phyloP scores from a whole-genome alignment of 2,113 vertebrate species.

The Sceloporus tristichus region DNA sequence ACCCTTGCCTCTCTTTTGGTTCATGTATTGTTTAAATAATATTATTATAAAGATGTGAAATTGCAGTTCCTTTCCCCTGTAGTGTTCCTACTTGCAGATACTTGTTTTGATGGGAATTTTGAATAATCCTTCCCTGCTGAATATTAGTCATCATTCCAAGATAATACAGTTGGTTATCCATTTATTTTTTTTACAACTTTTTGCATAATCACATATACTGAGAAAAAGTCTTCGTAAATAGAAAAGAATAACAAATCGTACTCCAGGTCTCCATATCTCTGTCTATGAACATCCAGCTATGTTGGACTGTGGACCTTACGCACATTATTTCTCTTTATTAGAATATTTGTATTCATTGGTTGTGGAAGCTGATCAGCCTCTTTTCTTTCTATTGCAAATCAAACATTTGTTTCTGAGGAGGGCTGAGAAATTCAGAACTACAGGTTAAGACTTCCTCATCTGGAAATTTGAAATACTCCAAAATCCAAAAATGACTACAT shows the following conservation, averaged over 20 bases:
- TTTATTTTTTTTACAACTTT: background rate
- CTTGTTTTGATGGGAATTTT: background rate
- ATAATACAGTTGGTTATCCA: background rate
- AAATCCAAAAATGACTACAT: too few relatives aligned
- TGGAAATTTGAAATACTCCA: too few relatives aligned
- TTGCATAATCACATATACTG: background rate
- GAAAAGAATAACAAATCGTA: background rate
- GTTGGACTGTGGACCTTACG: slow-evolving; percentile 33
- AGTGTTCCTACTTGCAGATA: background rate
- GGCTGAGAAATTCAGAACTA: background rate
- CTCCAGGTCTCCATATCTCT: background rate
- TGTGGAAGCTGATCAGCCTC: background rate
- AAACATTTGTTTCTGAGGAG: background rate
- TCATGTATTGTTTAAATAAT: background rate
- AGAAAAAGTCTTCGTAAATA: background rate
- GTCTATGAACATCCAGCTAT: background rate
- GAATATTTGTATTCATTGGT: slow-evolving; percentile 30
- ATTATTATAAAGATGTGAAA: background rate
- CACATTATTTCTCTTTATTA: slow-evolving; percentile 18
- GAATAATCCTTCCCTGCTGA: background rate
- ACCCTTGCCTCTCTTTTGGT: background rate
- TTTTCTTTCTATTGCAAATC: background rate
- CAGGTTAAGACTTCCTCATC: too few relatives aligned
- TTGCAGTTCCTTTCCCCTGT: background rate
- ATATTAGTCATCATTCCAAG: background rate